Conservation (phyloP, 2,797 vertebrate genomes). For the Macropodus opercularis region DNA sequence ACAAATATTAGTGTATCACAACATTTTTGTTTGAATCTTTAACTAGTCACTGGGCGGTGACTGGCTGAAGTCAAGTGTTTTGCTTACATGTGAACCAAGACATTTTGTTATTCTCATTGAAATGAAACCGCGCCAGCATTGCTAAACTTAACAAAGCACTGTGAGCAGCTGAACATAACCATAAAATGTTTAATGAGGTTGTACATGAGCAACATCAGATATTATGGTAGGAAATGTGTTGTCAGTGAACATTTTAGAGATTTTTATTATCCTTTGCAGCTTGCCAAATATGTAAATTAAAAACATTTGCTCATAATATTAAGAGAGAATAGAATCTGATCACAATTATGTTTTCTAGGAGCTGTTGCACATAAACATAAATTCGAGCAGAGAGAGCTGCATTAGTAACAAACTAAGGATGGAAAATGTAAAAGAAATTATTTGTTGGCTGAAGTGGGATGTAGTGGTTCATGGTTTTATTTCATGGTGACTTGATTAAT, state of each 20-base stretch:
- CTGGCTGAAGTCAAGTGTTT: no score
- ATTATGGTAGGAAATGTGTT: no score
- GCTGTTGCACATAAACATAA: not conserved
- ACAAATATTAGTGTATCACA: no score
- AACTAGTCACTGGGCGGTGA: no score
- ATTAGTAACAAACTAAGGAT: not conserved
- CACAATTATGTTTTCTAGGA: not conserved
- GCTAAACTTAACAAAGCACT: not conserved
- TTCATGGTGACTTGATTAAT: not conserved
- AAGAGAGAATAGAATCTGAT: not conserved
- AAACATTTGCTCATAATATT: not conserved
- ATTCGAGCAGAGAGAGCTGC: no score
- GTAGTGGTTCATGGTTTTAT: conserved; percentile 1
- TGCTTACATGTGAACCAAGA: no score
- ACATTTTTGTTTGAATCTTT: no score
- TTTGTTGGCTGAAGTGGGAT: not conserved
- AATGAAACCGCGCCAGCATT: no score
- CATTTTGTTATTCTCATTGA: no score
- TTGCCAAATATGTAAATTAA: not conserved
- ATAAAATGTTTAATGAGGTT: no score
- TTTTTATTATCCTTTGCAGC: not conserved
- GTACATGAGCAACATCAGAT: not conserved
- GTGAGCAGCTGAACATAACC: not conserved
- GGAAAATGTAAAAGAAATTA: not conserved
- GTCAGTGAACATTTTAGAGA: no score